Conservation (phyloP, 2,113 vertebrate species). For the Mirza zaza region DNA sequence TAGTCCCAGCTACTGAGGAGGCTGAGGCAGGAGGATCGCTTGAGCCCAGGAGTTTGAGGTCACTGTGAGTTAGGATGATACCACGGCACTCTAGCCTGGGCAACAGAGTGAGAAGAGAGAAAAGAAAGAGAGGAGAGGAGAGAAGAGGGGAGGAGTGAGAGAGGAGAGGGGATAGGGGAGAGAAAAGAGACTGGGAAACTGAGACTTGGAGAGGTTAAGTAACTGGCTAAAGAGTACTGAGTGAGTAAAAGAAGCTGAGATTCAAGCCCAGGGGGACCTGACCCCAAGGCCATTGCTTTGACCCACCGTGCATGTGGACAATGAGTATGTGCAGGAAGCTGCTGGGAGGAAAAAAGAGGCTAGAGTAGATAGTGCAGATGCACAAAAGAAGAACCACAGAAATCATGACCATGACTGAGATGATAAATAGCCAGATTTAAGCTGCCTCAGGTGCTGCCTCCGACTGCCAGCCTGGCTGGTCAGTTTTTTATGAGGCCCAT, state of each 20-base stretch:
- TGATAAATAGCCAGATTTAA: neutral
- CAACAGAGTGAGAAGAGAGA: too few relatives aligned
- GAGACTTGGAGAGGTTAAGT: neutral
- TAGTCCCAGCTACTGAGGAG: too few relatives aligned
- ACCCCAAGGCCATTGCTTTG: neutral
- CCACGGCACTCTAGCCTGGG: too few relatives aligned
- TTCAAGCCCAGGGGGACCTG: neutral
- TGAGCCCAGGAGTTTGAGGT: too few relatives aligned
- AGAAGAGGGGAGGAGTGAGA: too few relatives aligned
- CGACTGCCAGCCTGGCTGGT: neutral
- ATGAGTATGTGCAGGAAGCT: neutral
- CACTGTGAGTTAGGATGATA: too few relatives aligned
- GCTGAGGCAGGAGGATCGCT: too few relatives aligned
- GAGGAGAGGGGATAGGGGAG: too few relatives aligned
- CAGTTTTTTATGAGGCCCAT: neutral
- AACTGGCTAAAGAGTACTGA: neutral
- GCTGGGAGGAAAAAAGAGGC: neutral
- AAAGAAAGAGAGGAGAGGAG: too few relatives aligned
- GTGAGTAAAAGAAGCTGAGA: neutral
- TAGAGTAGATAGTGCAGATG: neutral
- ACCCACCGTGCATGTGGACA: accelerated
- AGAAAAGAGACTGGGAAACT: neutral
- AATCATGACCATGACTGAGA: neutral
- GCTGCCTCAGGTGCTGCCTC: neutral
- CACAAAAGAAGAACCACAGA: neutral